phyloP scores from a whole-genome alignment of 1,140 invertebrate genomes.

The Procambarus clarkii region DNA sequence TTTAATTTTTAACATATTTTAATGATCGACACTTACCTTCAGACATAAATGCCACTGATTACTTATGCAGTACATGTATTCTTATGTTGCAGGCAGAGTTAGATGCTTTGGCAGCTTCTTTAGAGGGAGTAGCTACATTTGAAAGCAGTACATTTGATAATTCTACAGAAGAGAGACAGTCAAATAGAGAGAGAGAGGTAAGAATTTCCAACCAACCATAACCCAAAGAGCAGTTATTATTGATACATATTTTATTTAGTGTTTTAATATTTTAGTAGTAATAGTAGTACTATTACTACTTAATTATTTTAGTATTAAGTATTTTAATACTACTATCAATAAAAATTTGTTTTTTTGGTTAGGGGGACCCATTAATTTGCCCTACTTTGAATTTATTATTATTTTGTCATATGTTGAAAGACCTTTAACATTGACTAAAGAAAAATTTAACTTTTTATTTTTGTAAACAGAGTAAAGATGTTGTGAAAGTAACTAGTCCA shows the following conservation, averaged over 20 bases:
- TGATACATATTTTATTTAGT: too few species aligned
- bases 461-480: constrained; percentile 2
- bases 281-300: too few species aligned
- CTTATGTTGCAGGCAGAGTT: constrained; percentile 69
- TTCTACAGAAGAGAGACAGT: background rate
- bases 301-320: too few species aligned
- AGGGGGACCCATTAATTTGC: too few species aligned
- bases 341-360: too few species aligned
- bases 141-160: background rate
- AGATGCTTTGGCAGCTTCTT: constrained; percentile 67
- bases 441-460: background rate
- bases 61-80: background rate
- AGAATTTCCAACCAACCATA: background rate
- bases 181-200: constrained; percentile 12
- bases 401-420: too few species aligned
- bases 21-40: too few species aligned
- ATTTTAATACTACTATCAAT: too few species aligned
- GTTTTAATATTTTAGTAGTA: too few species aligned
- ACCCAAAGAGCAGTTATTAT: background rate
- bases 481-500: constrained; percentile 20
- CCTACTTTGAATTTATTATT: too few species aligned
- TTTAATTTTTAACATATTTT: too few species aligned
- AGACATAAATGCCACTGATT: too few species aligned
- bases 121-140: constrained; percentile 46
- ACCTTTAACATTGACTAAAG: background rate